Evolutionary conservation across 2,888 invertebrate genomes (phyloP), one percentile per base, ranked within the genome.

Genomic region (Agrotis exclamationis): DNA sequence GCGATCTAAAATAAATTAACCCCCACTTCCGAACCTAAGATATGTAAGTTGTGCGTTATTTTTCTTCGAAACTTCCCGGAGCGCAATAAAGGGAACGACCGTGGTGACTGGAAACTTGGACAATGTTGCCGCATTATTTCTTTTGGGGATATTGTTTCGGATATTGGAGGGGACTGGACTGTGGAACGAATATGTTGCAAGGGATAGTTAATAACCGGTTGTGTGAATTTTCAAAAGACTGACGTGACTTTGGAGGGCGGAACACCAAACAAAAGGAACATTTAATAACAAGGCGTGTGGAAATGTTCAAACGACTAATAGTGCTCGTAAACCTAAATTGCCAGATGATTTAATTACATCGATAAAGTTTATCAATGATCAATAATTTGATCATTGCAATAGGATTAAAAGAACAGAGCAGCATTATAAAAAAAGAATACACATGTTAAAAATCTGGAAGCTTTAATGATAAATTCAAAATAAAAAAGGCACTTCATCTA

Each of bases 41-140:
- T 86, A 88, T 88, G 86, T 86, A 85, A 85, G 81, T 87, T 85
- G 80, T 79, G 73, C 76, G 82, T 86, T 89, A 89, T 89, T 90
- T 90, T 90, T 88, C 88, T 85, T 81, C 9, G 70, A 79, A 90
- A 88, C 78, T 90, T 89, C 65, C 57, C 58, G 64, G 66, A 69
- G 39, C 65, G 77, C 76, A 70, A 64, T 79, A 82, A 76, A 51
- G 45, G 50, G 70, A 74, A 77, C 74, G 71, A 77, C 76, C 65
- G 56, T 63, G 62, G 74, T 77, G 76, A 80, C 79, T 82, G 51
- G 60, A 70, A 80, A 85, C 83, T 85, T 82, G 63, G 77, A 60
- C 65, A 71, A 76, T 76, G 71, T 67, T 66, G 50, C 54, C 65
- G 24, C 58, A 59, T 68, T 81, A 72, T 56, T 72, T 63, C 57